Conservation (phyloP, 2,797 vertebrate species). For the Spea hammondii region DNA sequence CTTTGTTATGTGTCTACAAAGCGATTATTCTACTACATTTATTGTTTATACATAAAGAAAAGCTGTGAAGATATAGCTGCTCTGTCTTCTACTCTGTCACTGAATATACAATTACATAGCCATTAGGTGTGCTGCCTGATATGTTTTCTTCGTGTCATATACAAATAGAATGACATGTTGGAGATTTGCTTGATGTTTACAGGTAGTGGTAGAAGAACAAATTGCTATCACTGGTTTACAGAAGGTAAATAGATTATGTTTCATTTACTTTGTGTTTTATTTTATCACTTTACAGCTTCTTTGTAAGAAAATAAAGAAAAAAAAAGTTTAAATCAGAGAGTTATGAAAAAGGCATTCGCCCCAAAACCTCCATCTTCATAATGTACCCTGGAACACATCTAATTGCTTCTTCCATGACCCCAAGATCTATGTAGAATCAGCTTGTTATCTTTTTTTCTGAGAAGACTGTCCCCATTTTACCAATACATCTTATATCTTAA, state of each 20-base stretch:
- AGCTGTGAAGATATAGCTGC: neutral
- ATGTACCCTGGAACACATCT: slow-evolving; percentile 64
- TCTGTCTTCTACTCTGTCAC: slow-evolving; percentile 18
- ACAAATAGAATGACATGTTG: slow-evolving; percentile 26
- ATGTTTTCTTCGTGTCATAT: slow-evolving; percentile 37
- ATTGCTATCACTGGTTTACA: slow-evolving; percentile 50
- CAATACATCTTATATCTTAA: slow-evolving; percentile 72
- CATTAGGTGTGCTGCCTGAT: slow-evolving; percentile 22
- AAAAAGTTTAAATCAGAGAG: slow-evolving; percentile 47
- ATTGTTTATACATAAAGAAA: slow-evolving; percentile 10
- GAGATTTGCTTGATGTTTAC: slow-evolving; percentile 13
- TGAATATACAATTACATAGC: slow-evolving; percentile 2
- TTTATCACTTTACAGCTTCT: slow-evolving; percentile 58
- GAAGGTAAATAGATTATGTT: slow-evolving; percentile 19
- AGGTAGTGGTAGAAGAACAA: slow-evolving; percentile 29
- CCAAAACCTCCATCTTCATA: slow-evolving; percentile 59
- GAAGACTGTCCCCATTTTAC: slow-evolving; percentile 69
- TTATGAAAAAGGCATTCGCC: slow-evolving; percentile 55
- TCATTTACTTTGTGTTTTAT: slow-evolving; percentile 7
- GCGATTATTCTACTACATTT: slow-evolving; percentile 38
- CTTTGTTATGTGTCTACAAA: slow-evolving; percentile 6
- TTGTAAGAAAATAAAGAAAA: slow-evolving; percentile 54
- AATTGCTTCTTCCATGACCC: slow-evolving; percentile 74
- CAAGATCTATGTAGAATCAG: slow-evolving; percentile 71
- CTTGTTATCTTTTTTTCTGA: slow-evolving; percentile 71